phyloP scores from a whole-genome alignment of 2,113 vertebrate genomes.

The Macroglossus sobrinus region DNA sequence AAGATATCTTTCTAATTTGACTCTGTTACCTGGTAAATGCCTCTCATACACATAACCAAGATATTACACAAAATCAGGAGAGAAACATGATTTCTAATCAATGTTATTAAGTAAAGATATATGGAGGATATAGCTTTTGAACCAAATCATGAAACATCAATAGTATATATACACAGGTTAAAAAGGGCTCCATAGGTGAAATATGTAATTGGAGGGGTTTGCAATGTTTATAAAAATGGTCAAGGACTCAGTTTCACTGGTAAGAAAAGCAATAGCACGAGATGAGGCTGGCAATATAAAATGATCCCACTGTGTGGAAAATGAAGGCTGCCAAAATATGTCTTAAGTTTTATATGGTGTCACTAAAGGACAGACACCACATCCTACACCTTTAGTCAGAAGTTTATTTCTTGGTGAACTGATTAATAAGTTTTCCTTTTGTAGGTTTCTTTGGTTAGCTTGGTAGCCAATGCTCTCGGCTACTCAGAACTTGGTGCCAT shows the following conservation, averaged over 20 bases:
- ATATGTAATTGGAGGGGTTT: neutral
- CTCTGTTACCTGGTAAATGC: neutral
- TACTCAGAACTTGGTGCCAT: slow-evolving; percentile 93
- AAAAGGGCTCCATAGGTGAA: neutral
- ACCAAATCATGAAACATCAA: neutral
- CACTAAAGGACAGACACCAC: neutral
- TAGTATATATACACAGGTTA: neutral
- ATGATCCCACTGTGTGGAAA: neutral
- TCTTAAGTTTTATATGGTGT: neutral
- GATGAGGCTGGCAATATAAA: neutral
- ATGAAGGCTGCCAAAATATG: neutral
- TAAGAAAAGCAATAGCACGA: neutral
- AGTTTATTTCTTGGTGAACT: neutral
- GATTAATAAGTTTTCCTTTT: slow-evolving; percentile 40
- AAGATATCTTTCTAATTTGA: neutral
- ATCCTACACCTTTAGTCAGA: neutral
- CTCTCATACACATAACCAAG: neutral
- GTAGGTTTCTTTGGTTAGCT: slow-evolving; percentile 96
- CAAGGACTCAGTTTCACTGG: neutral
- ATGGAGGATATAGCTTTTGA: neutral
- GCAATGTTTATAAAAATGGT: neutral
- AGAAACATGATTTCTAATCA: neutral
- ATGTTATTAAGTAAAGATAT: neutral
- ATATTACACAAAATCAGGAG: neutral
- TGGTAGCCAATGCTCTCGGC: slow-evolving; percentile 91